These are phyloP conservation scores for Poecilia wingei DNA, from an alignment of 2,797 vertebrate genomes.

Conservation along the genomic window DNA sequence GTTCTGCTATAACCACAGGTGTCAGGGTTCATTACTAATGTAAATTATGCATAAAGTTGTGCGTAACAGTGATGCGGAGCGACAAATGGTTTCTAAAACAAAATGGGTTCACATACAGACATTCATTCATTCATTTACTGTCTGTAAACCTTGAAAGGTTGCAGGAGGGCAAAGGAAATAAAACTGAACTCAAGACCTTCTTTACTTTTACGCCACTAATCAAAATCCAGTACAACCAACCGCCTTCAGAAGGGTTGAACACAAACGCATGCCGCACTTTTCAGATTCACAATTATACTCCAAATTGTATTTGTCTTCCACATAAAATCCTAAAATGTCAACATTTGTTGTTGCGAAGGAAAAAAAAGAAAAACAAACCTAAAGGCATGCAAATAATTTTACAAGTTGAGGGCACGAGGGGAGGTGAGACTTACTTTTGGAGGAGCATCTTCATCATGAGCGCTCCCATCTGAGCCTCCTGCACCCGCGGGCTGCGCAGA, in stretches of 20 bases:
- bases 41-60: not conserved
- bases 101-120: not conserved
- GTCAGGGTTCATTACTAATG: not conserved
- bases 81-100: not conserved
- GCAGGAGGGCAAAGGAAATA: too few relatives aligned
- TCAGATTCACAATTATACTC: not conserved
- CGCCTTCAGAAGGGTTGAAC: not conserved
- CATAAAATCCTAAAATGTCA: not conserved
- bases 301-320: not conserved
- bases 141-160: not conserved
- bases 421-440: constrained; percentile 80
- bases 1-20: not conserved
- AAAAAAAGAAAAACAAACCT: not conserved
- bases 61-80: not conserved
- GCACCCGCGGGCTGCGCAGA: constrained; percentile 86
- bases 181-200: not conserved
- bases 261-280: not conserved
- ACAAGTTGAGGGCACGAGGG: not conserved
- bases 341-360: not conserved
- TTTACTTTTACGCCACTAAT: not conserved
- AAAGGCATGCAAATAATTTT: not conserved
- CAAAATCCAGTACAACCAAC: not conserved
- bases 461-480: constrained; percentile 88
- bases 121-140: not conserved
- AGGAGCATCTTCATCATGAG: constrained; percentile 85